Evolutionary conservation across 2,888 invertebrate genomes (phyloP).

Genomic region (Torymus tubicola): DNA sequence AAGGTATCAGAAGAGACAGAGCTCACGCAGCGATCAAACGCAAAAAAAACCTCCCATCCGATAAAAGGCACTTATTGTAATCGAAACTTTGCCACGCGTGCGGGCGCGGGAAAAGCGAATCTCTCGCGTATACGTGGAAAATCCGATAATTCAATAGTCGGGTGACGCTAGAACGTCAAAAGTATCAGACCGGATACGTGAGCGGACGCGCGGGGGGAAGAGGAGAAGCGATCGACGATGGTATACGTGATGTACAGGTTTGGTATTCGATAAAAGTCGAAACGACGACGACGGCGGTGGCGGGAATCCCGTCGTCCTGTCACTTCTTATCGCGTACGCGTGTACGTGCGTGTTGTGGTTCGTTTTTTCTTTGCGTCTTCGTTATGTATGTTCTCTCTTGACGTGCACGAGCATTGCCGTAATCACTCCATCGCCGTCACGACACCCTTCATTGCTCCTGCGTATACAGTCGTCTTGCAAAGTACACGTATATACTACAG

Average conservation of each 20-base stretch:
- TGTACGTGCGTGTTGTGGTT: neutral
- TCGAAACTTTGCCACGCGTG: slow-evolving; percentile 7
- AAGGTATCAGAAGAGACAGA: no score
- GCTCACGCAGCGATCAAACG: no score
- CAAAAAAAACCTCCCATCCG: neutral
- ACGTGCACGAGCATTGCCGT: neutral
- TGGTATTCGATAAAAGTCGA: neutral
- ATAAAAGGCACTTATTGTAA: slow-evolving; percentile 22
- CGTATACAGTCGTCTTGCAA: no score
- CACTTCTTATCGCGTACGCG: slow-evolving; percentile 14
- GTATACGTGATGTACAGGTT: neutral
- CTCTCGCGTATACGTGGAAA: neutral
- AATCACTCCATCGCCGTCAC: neutral
- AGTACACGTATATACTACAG: no score
- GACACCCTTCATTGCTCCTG: no score
- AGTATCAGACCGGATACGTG: neutral
- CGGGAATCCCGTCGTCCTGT: no score
- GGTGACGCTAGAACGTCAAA: neutral
- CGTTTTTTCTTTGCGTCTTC: neutral
- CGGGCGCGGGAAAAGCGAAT: neutral
- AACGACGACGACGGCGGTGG: neutral
- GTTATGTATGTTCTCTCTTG: neutral
- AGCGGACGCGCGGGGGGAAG: neutral
- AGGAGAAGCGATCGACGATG: neutral
- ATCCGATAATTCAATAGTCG: slow-evolving; percentile 8